Conservation (phyloP, 1,140 invertebrate genomes). For the Plectrocnemia conspersa region DNA sequence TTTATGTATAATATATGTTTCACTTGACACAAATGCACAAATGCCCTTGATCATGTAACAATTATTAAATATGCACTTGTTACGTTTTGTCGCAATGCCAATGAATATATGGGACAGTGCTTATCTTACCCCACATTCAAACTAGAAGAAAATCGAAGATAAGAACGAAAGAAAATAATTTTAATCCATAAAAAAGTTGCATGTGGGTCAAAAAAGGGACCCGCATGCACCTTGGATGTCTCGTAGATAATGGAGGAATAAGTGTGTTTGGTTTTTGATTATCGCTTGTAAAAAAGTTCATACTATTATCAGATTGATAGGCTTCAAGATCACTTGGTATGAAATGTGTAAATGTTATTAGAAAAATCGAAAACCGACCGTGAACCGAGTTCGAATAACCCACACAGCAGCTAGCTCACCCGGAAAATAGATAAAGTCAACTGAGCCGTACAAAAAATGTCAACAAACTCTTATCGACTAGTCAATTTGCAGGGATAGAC, state of each 20-base stretch:
- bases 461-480: conserved; percentile 7
- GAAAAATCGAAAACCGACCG: conserved; percentile 6
- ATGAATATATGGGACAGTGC: neutral
- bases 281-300: no score
- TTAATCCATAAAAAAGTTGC: no score
- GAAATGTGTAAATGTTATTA: no score
- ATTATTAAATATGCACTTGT: conserved; percentile 17
- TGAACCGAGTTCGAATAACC: conserved; percentile 8
- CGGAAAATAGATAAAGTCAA: conserved; percentile 4
- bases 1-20: conserved; percentile 11
- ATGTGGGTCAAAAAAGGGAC: conserved; percentile 9
- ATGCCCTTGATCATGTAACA: conserved; percentile 23
- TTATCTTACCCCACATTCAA: no score
- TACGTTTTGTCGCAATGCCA: conserved; percentile 5
- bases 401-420: neutral
- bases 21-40: conserved; percentile 22
- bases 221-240: neutral
- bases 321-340: no score
- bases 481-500: no score
- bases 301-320: no score
- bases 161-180: neutral
- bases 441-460: conserved; percentile 10
- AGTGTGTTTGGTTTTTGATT: no score
- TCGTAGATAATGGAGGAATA: no score
- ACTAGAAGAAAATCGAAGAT: neutral